phyloP scores from a whole-genome alignment of 2,888 invertebrate genomes.

The Agrotis puta region DNA sequence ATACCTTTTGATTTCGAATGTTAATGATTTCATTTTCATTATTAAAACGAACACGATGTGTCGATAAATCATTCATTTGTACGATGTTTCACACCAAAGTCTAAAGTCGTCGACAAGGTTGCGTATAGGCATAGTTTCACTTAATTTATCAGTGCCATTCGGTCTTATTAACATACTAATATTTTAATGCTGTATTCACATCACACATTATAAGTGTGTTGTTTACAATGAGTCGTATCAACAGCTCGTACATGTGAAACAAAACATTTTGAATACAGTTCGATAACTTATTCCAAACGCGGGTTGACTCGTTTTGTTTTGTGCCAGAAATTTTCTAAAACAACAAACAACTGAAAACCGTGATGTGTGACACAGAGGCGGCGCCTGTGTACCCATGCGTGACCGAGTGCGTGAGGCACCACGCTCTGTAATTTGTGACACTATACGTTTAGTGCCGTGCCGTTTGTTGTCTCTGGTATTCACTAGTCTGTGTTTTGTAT shows the following conservation, averaged over 20 bases:
- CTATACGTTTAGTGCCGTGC: conserved; percentile 14
- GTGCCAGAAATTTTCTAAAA: conserved; percentile 34
- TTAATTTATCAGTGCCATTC: no score
- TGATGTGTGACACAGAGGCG: conserved; percentile 44
- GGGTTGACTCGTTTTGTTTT: background rate
- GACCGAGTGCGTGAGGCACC: conserved; percentile 35
- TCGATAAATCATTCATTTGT: no score
- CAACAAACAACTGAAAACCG: conserved; percentile 42
- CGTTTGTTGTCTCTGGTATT: background rate
- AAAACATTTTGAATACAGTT: background rate
- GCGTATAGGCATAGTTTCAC: no score
- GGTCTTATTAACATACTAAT: no score
- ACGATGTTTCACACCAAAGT: no score
- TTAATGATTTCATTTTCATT: no score
- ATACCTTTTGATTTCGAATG: no score
- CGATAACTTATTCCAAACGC: background rate
- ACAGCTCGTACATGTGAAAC: background rate
- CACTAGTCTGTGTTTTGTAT: conserved; percentile 15
- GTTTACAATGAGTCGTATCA: no score
- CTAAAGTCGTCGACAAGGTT: no score
- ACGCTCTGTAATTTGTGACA: conserved; percentile 52
- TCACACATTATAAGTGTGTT: no score
- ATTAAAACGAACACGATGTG: no score
- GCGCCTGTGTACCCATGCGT: conserved; percentile 35
- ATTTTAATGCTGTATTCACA: no score